Conservation (phyloP, 1,140 invertebrate species). For the Lordiphosa collinella region DNA sequence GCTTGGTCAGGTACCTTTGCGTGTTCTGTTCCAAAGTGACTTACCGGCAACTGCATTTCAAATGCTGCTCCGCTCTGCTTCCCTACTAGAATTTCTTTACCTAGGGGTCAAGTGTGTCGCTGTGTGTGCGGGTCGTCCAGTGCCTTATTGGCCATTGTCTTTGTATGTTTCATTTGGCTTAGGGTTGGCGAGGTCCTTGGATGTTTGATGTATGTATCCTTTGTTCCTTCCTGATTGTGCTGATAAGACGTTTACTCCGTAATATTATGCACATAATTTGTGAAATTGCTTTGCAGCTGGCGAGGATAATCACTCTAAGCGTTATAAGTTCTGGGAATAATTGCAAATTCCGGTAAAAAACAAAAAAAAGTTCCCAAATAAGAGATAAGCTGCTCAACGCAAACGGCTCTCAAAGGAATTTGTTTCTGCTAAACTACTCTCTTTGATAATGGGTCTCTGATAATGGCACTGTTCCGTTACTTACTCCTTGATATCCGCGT, state of each 20-base stretch:
- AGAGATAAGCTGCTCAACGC: too few relatives aligned
- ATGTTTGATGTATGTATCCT: not conserved
- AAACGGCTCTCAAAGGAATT: too few relatives aligned
- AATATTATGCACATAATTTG: slow-evolving; percentile 17
- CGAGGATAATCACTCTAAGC: too few relatives aligned
- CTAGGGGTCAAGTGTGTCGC: slow-evolving; percentile 16
- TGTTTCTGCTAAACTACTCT: too few relatives aligned
- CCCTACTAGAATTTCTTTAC: slow-evolving; percentile 23
- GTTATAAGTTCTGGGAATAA: too few relatives aligned
- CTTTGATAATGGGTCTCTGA: too few relatives aligned
- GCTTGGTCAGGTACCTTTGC: slow-evolving; percentile 40
- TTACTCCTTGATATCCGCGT: too few relatives aligned
- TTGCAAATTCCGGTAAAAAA: too few relatives aligned
- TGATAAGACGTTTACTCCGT: slow-evolving; percentile 8
- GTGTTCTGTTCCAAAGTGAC: slow-evolving; percentile 12
- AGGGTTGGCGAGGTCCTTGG: slow-evolving; percentile 10
- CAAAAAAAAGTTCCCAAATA: too few relatives aligned
- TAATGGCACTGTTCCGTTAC: too few relatives aligned
- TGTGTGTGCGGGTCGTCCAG: not conserved
- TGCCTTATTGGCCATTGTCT: slow-evolving; percentile 19
- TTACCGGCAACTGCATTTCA: slow-evolving; percentile 42
- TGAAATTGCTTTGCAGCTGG: slow-evolving; percentile 2
- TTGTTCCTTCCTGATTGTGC: slow-evolving; percentile 14
- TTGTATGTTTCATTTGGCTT: slow-evolving; percentile 13
- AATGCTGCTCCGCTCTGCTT: slow-evolving; percentile 24